These are phyloP conservation scores for Cyanoramphus novaezelandiae DNA, from an alignment of 2,113 vertebrate species.

Conservation along the genomic window DNA sequence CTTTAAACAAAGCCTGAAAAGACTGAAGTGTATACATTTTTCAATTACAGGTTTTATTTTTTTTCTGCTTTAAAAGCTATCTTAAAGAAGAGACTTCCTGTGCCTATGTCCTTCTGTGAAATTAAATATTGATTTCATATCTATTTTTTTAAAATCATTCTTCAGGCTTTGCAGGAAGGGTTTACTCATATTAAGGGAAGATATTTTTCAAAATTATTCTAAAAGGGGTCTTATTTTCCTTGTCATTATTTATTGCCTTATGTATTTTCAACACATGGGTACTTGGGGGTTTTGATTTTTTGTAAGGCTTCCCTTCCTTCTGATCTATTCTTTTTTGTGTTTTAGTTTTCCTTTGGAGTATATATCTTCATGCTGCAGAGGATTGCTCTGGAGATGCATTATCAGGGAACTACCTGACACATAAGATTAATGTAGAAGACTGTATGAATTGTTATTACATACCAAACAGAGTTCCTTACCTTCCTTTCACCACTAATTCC, in stretches of 20 bases:
- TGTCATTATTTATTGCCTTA: neutral
- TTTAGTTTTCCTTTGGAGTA: neutral
- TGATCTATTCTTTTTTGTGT: neutral
- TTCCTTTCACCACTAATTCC: slow-evolving; percentile 22
- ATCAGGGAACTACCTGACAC: slow-evolving; percentile 42
- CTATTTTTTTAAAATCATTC: neutral
- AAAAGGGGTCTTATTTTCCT: neutral
- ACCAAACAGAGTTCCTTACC: slow-evolving; percentile 1
- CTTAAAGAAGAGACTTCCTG: neutral
- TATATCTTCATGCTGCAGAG: neutral
- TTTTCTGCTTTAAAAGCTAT: neutral
- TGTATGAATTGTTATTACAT: slow-evolving; percentile 44
- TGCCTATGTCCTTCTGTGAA: neutral
- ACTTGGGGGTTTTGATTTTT: neutral
- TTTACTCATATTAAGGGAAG: neutral
- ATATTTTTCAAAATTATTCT: neutral
- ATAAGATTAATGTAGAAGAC: slow-evolving; percentile 44
- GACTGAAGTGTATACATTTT: neutral
- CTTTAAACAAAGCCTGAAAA: neutral
- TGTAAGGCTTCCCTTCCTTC: neutral
- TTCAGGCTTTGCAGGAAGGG: neutral
- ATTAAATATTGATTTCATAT: slow-evolving; percentile 14
- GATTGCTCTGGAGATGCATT: neutral
- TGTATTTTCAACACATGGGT: neutral
- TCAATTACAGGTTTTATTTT: neutral